These are phyloP conservation scores for Ctenicera cuprea DNA, from an alignment of 2,888 invertebrate genomes.

Conservation along the genomic window DNA sequence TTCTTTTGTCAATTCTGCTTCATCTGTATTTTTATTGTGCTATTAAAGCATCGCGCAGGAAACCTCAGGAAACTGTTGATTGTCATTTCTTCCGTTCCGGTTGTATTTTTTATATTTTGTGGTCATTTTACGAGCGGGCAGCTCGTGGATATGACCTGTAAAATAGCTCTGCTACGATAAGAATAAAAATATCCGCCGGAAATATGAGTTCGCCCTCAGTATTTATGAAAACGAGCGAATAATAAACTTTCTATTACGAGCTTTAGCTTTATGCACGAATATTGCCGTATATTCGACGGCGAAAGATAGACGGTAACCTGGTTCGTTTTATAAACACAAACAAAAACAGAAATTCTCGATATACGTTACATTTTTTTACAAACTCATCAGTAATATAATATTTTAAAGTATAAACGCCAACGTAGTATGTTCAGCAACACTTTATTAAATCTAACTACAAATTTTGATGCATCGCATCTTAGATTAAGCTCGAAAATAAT, in stretches of 20 bases:
- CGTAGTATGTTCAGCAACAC: too few relatives aligned
- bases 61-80: conserved; percentile 38
- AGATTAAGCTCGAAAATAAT: too few relatives aligned
- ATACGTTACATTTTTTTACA: too few relatives aligned
- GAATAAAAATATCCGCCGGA: conserved; percentile 40
- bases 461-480: too few relatives aligned
- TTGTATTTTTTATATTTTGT: conserved; percentile 34
- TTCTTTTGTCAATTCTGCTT: conserved; percentile 37
- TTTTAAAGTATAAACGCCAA: too few relatives aligned
- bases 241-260: conserved; percentile 38
- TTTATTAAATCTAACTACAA: too few relatives aligned
- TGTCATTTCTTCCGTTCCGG: conserved; percentile 35
- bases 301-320: too few relatives aligned
- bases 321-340: too few relatives aligned
- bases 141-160: conserved; percentile 30
- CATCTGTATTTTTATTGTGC: conserved; percentile 36
- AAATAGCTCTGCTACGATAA: conserved; percentile 35
- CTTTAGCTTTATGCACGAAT: conserved; percentile 15
- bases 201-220: conserved; percentile 24
- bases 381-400: too few relatives aligned
- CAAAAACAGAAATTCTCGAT: too few relatives aligned
- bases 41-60: conserved; percentile 31
- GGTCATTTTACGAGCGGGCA: conserved; percentile 37
- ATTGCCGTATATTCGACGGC: not conserved
- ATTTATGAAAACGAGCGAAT: conserved; percentile 35